Conservation (phyloP, 2,113 vertebrate species). For the Microtus pennsylvanicus region DNA sequence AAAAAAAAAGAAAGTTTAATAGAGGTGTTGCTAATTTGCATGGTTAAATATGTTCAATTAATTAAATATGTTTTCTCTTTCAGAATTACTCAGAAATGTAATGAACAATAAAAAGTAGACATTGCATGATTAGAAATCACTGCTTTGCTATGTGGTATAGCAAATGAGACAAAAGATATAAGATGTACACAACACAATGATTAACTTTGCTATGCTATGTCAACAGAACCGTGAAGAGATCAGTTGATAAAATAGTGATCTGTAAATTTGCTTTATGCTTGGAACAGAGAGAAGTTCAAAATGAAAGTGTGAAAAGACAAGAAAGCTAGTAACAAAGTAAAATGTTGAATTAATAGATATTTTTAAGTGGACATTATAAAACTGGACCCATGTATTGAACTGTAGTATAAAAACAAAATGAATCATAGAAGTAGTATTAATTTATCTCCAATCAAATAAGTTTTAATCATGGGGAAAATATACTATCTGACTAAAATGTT, state of each 20-base stretch:
- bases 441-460: background rate
- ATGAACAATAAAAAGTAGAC: background rate
- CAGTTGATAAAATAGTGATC: background rate
- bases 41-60: background rate
- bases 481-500: background rate
- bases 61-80: background rate
- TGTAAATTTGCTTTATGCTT: background rate
- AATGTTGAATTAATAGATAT: background rate
- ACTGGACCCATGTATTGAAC: background rate
- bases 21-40: background rate
- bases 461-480: conserved; percentile 16
- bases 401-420: background rate
- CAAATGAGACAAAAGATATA: background rate
- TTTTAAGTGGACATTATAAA: background rate
- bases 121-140: background rate
- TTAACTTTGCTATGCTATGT: background rate
- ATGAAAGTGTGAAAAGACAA: background rate
- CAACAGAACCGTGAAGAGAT: background rate
- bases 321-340: background rate
- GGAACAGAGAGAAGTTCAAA: background rate
- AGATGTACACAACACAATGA: background rate
- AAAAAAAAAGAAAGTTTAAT: too few relatives aligned
- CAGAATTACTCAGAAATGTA: background rate
- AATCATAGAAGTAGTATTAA: background rate
- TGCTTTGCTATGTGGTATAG: background rate